Conservation (phyloP, 92 coral and sea anemone species). For the Metridium senile region DNA sequence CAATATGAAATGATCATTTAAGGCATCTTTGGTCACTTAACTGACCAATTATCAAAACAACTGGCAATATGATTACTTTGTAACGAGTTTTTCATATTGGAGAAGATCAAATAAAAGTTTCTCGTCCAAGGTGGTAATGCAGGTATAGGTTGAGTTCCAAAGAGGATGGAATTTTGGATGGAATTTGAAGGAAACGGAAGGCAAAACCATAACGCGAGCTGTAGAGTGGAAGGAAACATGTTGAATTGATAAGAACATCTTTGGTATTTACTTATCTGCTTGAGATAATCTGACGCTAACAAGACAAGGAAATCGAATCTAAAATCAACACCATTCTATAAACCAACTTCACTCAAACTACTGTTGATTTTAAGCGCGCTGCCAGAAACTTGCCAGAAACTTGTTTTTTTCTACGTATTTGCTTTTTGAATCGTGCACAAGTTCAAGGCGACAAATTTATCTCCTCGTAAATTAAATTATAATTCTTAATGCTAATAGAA, state of each 20-base stretch:
- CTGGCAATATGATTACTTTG: not conserved
- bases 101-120: no score
- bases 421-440: not conserved
- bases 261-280: slow-evolving; percentile 27
- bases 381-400: not conserved
- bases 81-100: not conserved
- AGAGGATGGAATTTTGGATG: not conserved
- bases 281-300: slow-evolving; percentile 36
- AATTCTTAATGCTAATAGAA: slow-evolving; percentile 21
- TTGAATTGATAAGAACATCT: slow-evolving; percentile 13
- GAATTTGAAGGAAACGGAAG: slow-evolving; percentile 17
- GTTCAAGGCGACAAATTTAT: not conserved
- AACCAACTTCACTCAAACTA: slow-evolving; percentile 13
- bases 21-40: not conserved
- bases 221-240: slow-evolving; percentile 4
- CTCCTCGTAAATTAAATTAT: slow-evolving; percentile 21
- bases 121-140: no score
- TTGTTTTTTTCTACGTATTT: not conserved
- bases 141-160: not conserved
- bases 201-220: slow-evolving; percentile 2
- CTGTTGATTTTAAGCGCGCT: not conserved
- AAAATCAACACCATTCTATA: slow-evolving; percentile 29
- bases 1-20: no score
- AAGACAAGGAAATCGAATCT: slow-evolving; percentile 26
- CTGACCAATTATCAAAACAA: not conserved